Evolutionary conservation across 1,140 invertebrate genomes (phyloP).

Genomic region (Ericerus pela): DNA sequence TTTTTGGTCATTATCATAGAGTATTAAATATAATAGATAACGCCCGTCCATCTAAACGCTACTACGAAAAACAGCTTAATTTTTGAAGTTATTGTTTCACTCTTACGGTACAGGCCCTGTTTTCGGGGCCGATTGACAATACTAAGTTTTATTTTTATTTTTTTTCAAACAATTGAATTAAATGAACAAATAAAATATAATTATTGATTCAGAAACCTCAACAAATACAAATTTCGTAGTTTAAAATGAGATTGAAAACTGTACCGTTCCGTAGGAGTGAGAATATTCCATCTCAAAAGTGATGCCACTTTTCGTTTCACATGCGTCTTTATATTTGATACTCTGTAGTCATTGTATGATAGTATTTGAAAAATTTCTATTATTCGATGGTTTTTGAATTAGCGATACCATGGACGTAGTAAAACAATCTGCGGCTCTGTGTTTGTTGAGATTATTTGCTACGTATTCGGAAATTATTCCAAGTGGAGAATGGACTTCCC

Average conservation of each 20-base stretch:
- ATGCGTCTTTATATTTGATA: background rate
- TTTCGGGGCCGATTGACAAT: background rate
- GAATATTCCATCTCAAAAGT: too few relatives aligned
- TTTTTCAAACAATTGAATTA: too few relatives aligned
- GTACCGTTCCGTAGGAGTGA: too few relatives aligned
- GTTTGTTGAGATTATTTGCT: conserved; percentile 80
- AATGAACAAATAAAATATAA: too few relatives aligned
- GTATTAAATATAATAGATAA: too few relatives aligned
- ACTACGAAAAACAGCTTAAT: background rate
- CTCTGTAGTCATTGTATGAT: too few relatives aligned
- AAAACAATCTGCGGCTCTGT: conserved; percentile 97
- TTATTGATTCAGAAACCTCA: too few relatives aligned
- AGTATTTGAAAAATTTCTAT: conserved; percentile 4
- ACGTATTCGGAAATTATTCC: conserved; percentile 90
- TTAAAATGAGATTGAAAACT: too few relatives aligned
- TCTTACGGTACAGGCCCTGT: background rate
- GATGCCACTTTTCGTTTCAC: too few relatives aligned
- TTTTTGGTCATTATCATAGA: background rate
- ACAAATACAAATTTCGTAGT: too few relatives aligned
- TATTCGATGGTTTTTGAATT: conserved; percentile 23
- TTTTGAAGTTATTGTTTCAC: background rate
- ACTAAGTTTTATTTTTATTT: too few relatives aligned
- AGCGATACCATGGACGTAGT: conserved; percentile 99
- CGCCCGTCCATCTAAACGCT: too few relatives aligned
- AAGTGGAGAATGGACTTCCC: conserved; percentile 94